Evolutionary conservation across 2,113 vertebrate genomes (phyloP).

Genomic region (Vanacampus margaritifer): DNA sequence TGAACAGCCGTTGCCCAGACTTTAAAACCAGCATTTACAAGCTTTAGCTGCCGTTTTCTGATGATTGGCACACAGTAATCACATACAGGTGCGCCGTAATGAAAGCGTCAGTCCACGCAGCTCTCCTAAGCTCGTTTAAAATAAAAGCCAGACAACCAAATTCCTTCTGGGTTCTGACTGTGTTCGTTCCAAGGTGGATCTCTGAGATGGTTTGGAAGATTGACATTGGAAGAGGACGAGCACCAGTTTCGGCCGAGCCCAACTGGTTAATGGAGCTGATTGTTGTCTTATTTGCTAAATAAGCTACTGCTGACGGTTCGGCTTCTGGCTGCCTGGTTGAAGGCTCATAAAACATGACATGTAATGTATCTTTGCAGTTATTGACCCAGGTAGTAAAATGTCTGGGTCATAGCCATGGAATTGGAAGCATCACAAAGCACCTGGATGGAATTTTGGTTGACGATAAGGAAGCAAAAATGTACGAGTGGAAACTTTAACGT

Average conservation of each 20-base stretch:
- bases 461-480: slow-evolving; percentile 24
- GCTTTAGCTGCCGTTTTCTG: slow-evolving; percentile 22
- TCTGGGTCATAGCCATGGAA: slow-evolving; percentile 25
- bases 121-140: slow-evolving; percentile 37
- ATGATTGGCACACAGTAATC: slow-evolving; percentile 34
- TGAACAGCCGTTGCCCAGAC: not conserved
- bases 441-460: slow-evolving; percentile 17
- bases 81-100: slow-evolving; percentile 36
- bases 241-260: not conserved
- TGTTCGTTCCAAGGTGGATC: slow-evolving; percentile 29
- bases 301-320: slow-evolving; percentile 25
- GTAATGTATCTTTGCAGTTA: slow-evolving; percentile 22
- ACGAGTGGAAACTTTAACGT: slow-evolving; percentile 3
- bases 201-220: slow-evolving; percentile 21
- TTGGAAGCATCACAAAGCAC: slow-evolving; percentile 31
- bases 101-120: slow-evolving; percentile 32
- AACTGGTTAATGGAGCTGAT: no score
- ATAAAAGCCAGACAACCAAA: slow-evolving; percentile 44
- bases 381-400: slow-evolving; percentile 32
- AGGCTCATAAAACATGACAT: slow-evolving; percentile 23
- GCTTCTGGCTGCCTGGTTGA: slow-evolving; percentile 32
- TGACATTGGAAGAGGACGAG: slow-evolving; percentile 30
- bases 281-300: slow-evolving; percentile 14
- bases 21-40: slow-evolving; percentile 32
- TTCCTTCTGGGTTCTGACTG: slow-evolving; percentile 38